Conservation (phyloP, 1,140 invertebrate genomes). For the Odontomachus brunneus region DNA sequence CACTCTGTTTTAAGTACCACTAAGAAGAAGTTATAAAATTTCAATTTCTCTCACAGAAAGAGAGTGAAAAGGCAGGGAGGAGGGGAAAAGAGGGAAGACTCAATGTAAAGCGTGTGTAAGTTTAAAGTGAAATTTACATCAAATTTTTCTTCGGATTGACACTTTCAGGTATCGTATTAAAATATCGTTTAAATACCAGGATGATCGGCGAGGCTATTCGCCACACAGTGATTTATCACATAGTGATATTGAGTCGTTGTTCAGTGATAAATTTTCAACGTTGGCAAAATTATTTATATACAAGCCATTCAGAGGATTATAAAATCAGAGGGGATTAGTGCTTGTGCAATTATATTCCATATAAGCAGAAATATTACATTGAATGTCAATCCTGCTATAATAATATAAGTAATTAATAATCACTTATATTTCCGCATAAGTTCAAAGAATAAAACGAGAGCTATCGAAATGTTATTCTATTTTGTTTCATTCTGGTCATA, state of each 20-base stretch:
- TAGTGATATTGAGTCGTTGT: background rate
- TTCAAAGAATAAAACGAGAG: background rate
- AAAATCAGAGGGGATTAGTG: background rate
- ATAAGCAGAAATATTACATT: slow-evolving; percentile 23
- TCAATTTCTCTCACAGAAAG: too few relatives aligned
- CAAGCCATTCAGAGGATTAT: background rate
- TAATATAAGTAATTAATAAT: slow-evolving; percentile 23
- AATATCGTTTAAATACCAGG: too few relatives aligned
- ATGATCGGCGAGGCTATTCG: too few relatives aligned
- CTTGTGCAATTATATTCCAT: background rate
- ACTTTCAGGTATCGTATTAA: too few relatives aligned
- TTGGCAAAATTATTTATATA: background rate
- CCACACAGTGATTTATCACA: background rate
- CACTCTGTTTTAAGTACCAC: too few relatives aligned
- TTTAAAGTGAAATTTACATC: too few relatives aligned
- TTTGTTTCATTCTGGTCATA: slow-evolving; percentile 6
- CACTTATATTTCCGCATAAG: background rate
- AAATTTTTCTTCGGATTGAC: too few relatives aligned
- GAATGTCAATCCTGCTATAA: background rate
- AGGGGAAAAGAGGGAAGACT: too few relatives aligned
- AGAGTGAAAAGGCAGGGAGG: too few relatives aligned
- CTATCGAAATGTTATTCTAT: too few relatives aligned
- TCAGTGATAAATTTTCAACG: slow-evolving; percentile 14
- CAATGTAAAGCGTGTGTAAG: too few relatives aligned
- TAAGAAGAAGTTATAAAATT: too few relatives aligned